Evolutionary conservation across 2,888 invertebrate genomes (phyloP), one percentile per base, ranked within the genome.

Genomic region (Drosophila neotestacea): DNA sequence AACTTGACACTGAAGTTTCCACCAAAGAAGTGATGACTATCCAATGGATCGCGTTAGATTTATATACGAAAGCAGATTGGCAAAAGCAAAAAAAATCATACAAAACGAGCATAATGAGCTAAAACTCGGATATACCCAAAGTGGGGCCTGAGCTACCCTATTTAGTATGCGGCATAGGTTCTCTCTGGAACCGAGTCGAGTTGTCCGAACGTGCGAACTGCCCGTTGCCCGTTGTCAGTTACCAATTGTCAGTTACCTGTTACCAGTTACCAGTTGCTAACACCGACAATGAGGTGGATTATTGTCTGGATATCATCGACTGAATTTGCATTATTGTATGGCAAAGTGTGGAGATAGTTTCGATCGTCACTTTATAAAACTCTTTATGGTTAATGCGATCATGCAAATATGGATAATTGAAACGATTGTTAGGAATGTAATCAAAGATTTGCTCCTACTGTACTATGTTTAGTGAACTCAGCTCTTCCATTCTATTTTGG

Each of bases 1-100:
- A 92, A 92, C 92, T 92, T 92, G 85, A 87, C 91, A 87, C 90
- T 90, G 85, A 92, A 92, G 92, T 92, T 92, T 92, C 92, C 92
- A 92, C 92, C 92, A 90, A 91, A 90, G 91, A 91, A 92, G 89
- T 92, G 92, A 92, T 92, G 89, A 84, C 90, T 88, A 83, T 55
- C 63, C 82, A 83, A 66, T 72, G 89, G 75, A 85, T 76, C 83
- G 85, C 88, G 90, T 92, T 92, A 92, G 92, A 92, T 91, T 92
- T 92, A 91, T 92, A 92, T 92, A 92, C 90, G 85, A 86, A 85
- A 77, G 10, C 85, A 67, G 71, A 66, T 63, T 60, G 81, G 80
- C 87, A 81, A 85, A 85, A 90, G 79, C 85, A 81, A 85, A 85
- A 22, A 22, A 89, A 73, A 59, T 32, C 72, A 38, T 28, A 70